Conservation (phyloP, 2,888 invertebrate genomes). For the Chaetoderma sp. region DNA sequence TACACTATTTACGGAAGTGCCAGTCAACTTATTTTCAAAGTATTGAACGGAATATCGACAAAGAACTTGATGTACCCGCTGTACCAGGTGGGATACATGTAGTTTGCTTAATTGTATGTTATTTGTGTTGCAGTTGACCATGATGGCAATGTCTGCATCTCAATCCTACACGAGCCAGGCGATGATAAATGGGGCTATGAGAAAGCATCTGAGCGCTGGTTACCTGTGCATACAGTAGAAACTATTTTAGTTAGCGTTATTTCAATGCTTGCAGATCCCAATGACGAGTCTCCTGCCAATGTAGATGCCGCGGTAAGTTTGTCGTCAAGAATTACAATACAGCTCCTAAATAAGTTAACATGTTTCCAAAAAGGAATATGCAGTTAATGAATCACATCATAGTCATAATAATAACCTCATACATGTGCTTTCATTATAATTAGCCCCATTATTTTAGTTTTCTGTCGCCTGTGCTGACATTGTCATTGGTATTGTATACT, state of each 20-base stretch:
- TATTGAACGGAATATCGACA: too few relatives aligned
- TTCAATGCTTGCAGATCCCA: conserved; percentile 99
- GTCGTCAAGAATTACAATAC: neutral
- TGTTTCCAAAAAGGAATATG: too few relatives aligned
- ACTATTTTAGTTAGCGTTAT: conserved; percentile 99
- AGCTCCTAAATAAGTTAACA: neutral
- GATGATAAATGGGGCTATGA: conserved; percentile 99
- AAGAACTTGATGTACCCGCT: too few relatives aligned
- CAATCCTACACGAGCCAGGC: conserved; percentile 98
- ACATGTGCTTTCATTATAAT: too few relatives aligned
- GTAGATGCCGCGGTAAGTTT: conserved; percentile 96
- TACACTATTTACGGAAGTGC: too few relatives aligned
- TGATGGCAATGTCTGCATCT: conserved; percentile 98
- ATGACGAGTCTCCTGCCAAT: conserved; percentile 99
- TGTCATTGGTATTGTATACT: too few relatives aligned
- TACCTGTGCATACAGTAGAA: conserved; percentile 98
- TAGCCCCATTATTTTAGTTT: too few relatives aligned
- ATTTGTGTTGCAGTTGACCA: conserved; percentile 84
- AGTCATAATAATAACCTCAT: too few relatives aligned
- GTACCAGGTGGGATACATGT: too few relatives aligned
- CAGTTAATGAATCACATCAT: too few relatives aligned
- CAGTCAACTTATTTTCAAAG: too few relatives aligned
- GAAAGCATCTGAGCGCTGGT: conserved; percentile 97
- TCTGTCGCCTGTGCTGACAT: too few relatives aligned
- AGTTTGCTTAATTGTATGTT: conserved; percentile 2